These are phyloP conservation scores for Antedon mediterranea DNA, from an alignment of 53 echinoderm and acorn worm species.

Conservation along the genomic window DNA sequence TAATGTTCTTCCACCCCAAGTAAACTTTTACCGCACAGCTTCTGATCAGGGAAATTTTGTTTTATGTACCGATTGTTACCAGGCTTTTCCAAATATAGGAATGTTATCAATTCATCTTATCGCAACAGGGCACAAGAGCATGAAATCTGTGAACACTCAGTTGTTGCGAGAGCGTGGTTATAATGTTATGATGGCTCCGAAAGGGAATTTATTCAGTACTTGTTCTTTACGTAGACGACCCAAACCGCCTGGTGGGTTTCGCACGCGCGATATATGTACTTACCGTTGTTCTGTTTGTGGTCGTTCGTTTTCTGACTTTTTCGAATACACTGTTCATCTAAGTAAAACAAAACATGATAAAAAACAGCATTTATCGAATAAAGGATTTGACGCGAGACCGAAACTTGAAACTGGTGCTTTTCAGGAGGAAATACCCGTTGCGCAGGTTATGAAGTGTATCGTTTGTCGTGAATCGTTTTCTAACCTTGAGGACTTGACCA, in stretches of 20 bases:
- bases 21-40: constrained; percentile 33
- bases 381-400: constrained; percentile 26
- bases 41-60: constrained; percentile 47
- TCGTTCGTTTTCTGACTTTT: constrained; percentile 50
- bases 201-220: constrained; percentile 42
- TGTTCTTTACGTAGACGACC: constrained; percentile 40
- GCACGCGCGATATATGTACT: constrained; percentile 37
- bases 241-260: constrained; percentile 21
- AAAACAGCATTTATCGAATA: constrained; percentile 18
- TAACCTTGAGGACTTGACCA: constrained; percentile 76
- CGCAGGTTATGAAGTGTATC: constrained; percentile 82
- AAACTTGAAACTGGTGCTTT: constrained; percentile 29
- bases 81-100: constrained; percentile 46
- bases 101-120: constrained; percentile 45
- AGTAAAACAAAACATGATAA: constrained; percentile 72
- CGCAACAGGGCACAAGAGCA: constrained; percentile 43
- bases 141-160: constrained; percentile 33
- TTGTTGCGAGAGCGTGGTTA: constrained; percentile 32
- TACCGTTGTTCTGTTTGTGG: constrained; percentile 52
- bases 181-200: constrained; percentile 30
- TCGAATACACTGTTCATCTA: constrained; percentile 82
- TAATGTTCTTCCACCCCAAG: constrained; percentile 35
- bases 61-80: constrained; percentile 44
- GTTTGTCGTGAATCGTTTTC: constrained; percentile 74
- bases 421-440: constrained; percentile 52